Evolutionary conservation across 2,888 invertebrate genomes (phyloP).

Genomic region (Lasioglossum zephyrum): DNA sequence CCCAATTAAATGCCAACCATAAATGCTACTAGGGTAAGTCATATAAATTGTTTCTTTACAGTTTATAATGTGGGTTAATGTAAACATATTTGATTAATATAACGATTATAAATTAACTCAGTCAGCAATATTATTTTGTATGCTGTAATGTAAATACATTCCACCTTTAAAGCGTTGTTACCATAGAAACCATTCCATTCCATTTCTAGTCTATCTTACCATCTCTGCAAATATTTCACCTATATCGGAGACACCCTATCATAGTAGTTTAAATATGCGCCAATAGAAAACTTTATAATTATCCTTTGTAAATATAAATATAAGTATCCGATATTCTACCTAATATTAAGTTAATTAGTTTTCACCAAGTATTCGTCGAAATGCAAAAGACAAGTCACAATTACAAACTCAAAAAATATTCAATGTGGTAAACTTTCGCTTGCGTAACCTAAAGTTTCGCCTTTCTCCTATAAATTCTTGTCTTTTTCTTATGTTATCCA

Average conservation of each 20-base stretch:
- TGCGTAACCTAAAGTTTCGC: too few species aligned
- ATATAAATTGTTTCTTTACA: neutral
- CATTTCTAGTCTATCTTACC: neutral
- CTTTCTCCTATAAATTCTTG: too few species aligned
- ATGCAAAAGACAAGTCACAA: neutral
- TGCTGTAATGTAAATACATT: neutral
- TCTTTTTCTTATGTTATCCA: too few species aligned
- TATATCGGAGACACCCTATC: neutral
- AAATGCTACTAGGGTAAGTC: neutral
- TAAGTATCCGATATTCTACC: neutral
- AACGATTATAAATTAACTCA: neutral
- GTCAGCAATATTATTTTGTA: neutral
- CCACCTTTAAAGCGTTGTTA: neutral
- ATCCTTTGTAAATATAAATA: neutral
- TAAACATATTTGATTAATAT: too few species aligned
- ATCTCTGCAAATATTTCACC: neutral
- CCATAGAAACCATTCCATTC: neutral
- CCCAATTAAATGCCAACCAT: too few species aligned
- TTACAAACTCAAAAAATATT: neutral
- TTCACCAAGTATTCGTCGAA: neutral
- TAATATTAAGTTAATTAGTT: neutral
- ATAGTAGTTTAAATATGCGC: neutral
- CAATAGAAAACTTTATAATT: neutral
- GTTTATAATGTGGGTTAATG: neutral
- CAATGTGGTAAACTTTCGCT: too few species aligned